Base-by-base conservation (phyloP, 2,888 invertebrate genomes). In the Tachina fera region DNA sequence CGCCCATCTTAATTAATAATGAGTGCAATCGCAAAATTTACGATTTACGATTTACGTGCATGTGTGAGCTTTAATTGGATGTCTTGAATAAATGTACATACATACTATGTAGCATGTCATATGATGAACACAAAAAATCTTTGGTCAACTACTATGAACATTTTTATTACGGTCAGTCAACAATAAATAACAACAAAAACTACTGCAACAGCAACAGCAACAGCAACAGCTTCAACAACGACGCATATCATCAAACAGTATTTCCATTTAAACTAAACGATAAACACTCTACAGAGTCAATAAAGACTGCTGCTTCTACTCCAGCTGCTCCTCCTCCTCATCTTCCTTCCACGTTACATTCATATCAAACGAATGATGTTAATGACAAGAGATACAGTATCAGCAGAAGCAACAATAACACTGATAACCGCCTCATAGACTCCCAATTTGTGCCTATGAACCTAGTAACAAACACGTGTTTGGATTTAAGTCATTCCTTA, bases 401-500 rank as follows among this genome's bases (percentile, higher is more conserved):
- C 75, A 84, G 22, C 58, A 84, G 45, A 39, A 81, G 13, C 68
- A 75, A 72, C 31, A 77, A 49, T 47, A 78, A 31, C 53, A 82
- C n/a, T 22, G 13, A 82, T 47, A 39, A 75, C 56, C 45, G 61
- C 56, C 13, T 47, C 56, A 47, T 47, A 60, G 41, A 53, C 45
- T 49, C 67, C 1, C 83, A 79, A 53, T 78, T 70, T 51, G 82
- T 58, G 65, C 75, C 61, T 76, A 82, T 61, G 76, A 79, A 76
- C 78, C 65, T 71, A 9, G 72, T 74, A 80, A 86, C 81, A 56
- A 84, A 82, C 79, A 71, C 74, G 74, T 80, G 84, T 72, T 85
- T 76, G 87, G 87, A 87, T 87, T 87, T 85, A 83, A 86, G 77
- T 84, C 87, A 87, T 72, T 84, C 77, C 61, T 60, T 74, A 78